Evolutionary conservation across 2,113 vertebrate species (phyloP).

Genomic region (Probosciger aterrimus): DNA sequence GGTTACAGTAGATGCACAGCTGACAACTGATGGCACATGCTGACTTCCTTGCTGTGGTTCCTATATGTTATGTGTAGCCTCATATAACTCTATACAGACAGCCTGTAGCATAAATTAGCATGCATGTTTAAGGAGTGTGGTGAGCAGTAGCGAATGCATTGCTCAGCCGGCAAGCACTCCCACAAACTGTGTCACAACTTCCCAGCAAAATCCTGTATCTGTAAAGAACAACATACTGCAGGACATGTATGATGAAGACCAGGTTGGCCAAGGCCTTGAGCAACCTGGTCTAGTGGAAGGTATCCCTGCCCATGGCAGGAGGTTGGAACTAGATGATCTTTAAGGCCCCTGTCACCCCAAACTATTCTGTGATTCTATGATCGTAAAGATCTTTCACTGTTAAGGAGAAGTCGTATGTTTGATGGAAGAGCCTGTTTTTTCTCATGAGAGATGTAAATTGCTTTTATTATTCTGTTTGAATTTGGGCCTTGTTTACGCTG

Average conservation of each 20-base stretch:
- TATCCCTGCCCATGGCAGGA: background rate
- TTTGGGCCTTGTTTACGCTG: background rate
- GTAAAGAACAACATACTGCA: background rate
- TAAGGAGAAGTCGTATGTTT: background rate
- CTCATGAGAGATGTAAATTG: background rate
- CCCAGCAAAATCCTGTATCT: background rate
- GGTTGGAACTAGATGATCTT: background rate
- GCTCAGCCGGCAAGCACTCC: conserved; percentile 1
- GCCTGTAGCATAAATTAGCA: background rate
- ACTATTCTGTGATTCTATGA: background rate
- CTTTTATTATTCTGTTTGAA: background rate
- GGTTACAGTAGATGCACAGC: background rate
- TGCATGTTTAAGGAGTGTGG: background rate
- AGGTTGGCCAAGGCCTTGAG: background rate
- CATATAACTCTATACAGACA: background rate
- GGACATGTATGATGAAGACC: background rate
- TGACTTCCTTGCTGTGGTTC: background rate
- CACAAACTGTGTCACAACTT: background rate
- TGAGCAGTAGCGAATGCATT: conserved; percentile 12
- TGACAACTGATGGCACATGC: background rate
- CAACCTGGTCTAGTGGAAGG: background rate
- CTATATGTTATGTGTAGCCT: too few species aligned
- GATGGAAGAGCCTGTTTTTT: background rate
- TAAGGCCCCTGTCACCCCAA: background rate
- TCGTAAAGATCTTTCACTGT: background rate